These are phyloP conservation scores for Achlya flavicornis DNA, from an alignment of 2,888 invertebrate genomes.

Conservation along the genomic window DNA sequence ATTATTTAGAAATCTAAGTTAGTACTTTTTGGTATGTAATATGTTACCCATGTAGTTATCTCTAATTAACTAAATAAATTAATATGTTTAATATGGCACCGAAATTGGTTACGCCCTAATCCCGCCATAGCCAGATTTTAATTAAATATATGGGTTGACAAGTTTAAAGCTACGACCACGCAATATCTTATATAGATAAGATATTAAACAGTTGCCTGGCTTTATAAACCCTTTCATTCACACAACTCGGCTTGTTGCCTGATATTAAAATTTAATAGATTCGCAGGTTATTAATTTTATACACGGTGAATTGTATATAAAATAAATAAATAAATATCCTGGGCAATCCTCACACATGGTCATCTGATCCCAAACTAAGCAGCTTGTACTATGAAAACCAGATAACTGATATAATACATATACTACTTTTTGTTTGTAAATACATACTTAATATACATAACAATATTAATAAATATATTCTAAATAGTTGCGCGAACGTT, in stretches of 20 bases:
- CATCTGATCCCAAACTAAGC: no score
- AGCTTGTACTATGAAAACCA: no score
- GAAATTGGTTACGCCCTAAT: not conserved
- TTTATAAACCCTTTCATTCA: slow-evolving; percentile 7
- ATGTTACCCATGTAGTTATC: not conserved
- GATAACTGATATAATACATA: no score
- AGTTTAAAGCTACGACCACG: slow-evolving; percentile 6
- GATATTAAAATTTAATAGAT: slow-evolving; percentile 5
- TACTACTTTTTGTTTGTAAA: no score
- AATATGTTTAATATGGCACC: not conserved
- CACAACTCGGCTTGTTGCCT: not conserved
- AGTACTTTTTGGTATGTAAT: no score
- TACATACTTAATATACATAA: no score
- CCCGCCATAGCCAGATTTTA: not conserved
- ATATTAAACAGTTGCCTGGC: not conserved
- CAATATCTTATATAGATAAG: slow-evolving; percentile 3
- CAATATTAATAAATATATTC: no score
- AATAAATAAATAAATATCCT: no score
- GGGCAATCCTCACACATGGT: no score
- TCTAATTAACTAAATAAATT: not conserved
- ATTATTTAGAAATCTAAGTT: no score
- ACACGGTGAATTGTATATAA: no score
- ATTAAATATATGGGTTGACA: slow-evolving; percentile 3
- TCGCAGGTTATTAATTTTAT: not conserved
- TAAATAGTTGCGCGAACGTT: no score